Conservation (phyloP, 2,113 vertebrate species). For the Pyrgilauda ruficollis region DNA sequence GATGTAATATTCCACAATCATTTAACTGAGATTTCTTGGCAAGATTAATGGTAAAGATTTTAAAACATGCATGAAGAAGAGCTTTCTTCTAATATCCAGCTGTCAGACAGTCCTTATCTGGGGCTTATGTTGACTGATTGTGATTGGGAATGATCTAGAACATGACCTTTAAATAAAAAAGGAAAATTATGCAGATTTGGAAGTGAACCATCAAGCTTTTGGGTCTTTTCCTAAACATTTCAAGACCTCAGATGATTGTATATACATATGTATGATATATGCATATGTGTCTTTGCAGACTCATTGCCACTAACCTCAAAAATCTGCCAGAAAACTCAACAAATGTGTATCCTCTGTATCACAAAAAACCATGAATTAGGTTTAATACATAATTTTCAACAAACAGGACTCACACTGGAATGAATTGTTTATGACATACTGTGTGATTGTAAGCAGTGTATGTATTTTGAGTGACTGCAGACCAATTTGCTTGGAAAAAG, state of each 20-base stretch:
- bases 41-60: constrained; percentile 53
- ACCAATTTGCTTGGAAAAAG: not conserved
- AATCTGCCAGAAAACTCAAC: not conserved
- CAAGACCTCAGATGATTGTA: not conserved
- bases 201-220: not conserved
- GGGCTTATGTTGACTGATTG: not conserved
- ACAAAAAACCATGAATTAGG: not conserved
- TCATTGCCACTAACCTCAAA: not conserved
- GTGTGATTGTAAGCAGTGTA: not conserved
- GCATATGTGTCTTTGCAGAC: not conserved
- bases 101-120: constrained; percentile 15
- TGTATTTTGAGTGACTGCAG: not conserved
- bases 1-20: constrained; percentile 40
- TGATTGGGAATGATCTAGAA: constrained; percentile 9
- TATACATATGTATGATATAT: not conserved
- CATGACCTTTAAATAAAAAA: constrained; percentile 21
- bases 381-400: not conserved
- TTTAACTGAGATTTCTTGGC: constrained; percentile 46
- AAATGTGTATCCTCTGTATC: not conserved
- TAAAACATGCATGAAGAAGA: constrained; percentile 33
- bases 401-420: not conserved
- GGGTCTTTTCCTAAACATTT: not conserved
- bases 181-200: not conserved
- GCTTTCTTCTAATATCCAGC: constrained; percentile 28
- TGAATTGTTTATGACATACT: not conserved